Conservation (phyloP, 2,797 vertebrate species). For the Hylomyscus alleni region DNA sequence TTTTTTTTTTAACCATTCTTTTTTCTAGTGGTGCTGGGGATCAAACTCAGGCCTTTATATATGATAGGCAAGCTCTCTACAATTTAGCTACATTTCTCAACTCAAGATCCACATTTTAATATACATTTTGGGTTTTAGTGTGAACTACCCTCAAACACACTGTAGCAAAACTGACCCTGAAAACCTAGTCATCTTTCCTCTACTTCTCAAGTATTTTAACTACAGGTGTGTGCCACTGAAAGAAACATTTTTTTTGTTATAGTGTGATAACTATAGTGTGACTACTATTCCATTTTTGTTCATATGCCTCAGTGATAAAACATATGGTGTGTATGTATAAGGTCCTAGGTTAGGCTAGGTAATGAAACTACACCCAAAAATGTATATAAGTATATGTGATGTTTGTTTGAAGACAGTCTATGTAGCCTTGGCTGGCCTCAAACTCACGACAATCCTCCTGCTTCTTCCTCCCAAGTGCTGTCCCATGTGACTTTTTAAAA, state of each 20-base stretch:
- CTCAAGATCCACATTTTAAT: background rate
- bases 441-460: background rate
- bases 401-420: background rate
- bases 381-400: background rate
- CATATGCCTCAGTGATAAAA: background rate
- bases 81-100: background rate
- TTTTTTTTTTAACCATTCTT: background rate
- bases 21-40: background rate
- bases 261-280: slow-evolving; percentile 41
- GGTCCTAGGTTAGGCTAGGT: background rate
- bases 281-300: slow-evolving; percentile 49
- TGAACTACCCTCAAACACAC: background rate
- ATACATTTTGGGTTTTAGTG: background rate
- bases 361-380: background rate
- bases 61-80: background rate
- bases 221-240: background rate
- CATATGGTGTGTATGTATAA: background rate
- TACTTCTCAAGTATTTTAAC: background rate
- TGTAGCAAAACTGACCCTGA: background rate
- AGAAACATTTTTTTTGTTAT: background rate
- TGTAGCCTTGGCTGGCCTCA: background rate
- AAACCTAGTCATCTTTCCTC: background rate
- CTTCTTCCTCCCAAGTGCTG: background rate
- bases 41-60: background rate
- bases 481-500: background rate